Base-by-base conservation (phyloP, 2,797 vertebrate genomes). In the Acanthurus tractus region DNA sequence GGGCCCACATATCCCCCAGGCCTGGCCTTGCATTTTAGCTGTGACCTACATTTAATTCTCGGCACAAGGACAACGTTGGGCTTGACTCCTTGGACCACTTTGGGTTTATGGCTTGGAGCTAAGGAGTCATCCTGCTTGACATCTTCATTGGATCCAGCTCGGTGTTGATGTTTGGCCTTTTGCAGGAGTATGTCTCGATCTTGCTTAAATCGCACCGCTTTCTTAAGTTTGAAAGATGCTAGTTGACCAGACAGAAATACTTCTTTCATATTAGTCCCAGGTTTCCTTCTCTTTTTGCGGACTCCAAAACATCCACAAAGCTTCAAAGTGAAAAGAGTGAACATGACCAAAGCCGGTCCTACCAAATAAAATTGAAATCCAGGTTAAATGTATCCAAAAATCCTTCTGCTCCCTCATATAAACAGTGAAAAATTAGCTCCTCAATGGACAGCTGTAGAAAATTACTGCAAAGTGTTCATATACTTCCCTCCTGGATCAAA, bases 11-110 rank as follows among this genome's bases (percentile, higher is more conserved):
- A 56, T 73, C 72, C 88, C 75, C 69, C 55, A 81, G 86, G 81
- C 83, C 62, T 65, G 79, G 75, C 78, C 85, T 89, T 77, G 79
- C 74, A 79, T 89, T 92, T 91, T 75, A 88, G 79, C 86, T 74
- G 76, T 89, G 93, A 95, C 93, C 93, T 93, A 95, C 92, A 95
- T 95, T 94, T 85, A 78, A 91, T 86, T 84, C 88, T 81, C 59
- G 81, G 82, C 84, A 81, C 85, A 82, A 88, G 76, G 85, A 86
- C 85, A 80, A 78, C 1, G 36, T 44, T 52, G 66, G 84, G 73
- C 84, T 85, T 53, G 55, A 86, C 86, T 88, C 69, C 78, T 81
- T 74, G 75, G 68, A 71, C 34, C 13, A 83, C 75, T 70, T 63
- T 52, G 63, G 63, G 48, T 74, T 80, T 44, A 58, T 38, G 54